Percentiles rank a stretch among this genome's conserved stretches.
phyloP scores from a whole-genome alignment of 1,140 invertebrate species.

The Drosophila santomea region DNA sequence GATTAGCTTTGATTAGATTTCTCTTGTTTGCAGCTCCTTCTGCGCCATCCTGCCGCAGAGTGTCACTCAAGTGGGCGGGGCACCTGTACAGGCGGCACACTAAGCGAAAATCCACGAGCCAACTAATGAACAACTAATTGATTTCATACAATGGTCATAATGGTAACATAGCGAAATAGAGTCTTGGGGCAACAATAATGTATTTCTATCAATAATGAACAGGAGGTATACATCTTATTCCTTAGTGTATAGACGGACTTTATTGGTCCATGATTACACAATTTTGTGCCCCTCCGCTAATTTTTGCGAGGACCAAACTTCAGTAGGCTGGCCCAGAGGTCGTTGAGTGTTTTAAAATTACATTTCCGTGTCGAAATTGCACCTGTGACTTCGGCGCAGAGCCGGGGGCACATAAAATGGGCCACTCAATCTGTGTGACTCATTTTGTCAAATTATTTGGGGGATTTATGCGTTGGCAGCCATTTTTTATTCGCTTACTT shows the following conservation, averaged over 20 bases:
- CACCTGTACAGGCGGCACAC: slow-evolving; percentile 24
- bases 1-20: slow-evolving; percentile 84
- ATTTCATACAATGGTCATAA: neutral
- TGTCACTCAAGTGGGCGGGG: slow-evolving; percentile 54
- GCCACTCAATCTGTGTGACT: slow-evolving; percentile 81
- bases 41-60: slow-evolving; percentile 42
- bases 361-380: slow-evolving; percentile 80
- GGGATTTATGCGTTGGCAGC: slow-evolving; percentile 80
- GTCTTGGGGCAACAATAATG: too few species aligned
- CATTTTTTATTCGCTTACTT: slow-evolving; percentile 78
- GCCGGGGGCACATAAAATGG: slow-evolving; percentile 48
- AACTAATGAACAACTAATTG: neutral
- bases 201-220: too few species aligned
- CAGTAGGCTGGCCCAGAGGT: slow-evolving; percentile 5
- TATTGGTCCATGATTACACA: slow-evolving; percentile 76
- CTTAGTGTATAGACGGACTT: slow-evolving; percentile 13
- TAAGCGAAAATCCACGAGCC: neutral
- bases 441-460: slow-evolving; percentile 82
- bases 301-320: slow-evolving; percentile 50
- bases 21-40: slow-evolving; percentile 52
- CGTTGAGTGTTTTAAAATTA: slow-evolving; percentile 77
- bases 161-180: neutral
- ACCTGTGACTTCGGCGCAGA: slow-evolving; percentile 56
- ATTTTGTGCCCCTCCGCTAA: slow-evolving; percentile 49
- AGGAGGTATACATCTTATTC: neutral